Evolutionary conservation across 2,888 invertebrate genomes (phyloP).

Genomic region (Drosophila mulleri): DNA sequence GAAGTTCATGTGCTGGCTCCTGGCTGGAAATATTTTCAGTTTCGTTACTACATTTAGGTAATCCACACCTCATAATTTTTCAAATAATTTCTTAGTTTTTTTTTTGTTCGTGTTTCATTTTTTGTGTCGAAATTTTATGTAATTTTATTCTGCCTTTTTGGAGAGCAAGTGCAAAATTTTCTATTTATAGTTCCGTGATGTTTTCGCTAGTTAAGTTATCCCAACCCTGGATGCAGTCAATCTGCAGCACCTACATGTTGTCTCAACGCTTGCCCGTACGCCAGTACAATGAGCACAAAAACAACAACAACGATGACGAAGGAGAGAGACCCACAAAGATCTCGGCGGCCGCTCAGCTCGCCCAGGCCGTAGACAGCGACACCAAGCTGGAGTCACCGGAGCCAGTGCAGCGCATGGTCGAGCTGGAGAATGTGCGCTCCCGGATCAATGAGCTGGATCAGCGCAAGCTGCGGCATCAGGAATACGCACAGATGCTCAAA

Average conservation of each 20-base stretch:
- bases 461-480: conserved; percentile 26
- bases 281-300: neutral
- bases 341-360: conserved; percentile 40
- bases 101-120: neutral
- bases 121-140: conserved; percentile 10
- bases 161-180: neutral
- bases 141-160: neutral
- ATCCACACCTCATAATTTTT: neutral
- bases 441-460: conserved; percentile 49
- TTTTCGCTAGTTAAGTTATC: neutral
- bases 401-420: conserved; percentile 22
- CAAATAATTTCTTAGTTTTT: neutral
- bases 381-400: conserved; percentile 29
- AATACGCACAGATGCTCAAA: conserved; percentile 26
- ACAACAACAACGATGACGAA: neutral
- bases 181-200: neutral
- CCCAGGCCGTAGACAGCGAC: neutral
- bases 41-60: neutral
- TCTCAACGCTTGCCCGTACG: neutral
- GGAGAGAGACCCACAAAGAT: neutral
- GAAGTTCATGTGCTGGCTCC: neutral
- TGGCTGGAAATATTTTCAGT: neutral
- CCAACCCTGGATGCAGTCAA: neutral
- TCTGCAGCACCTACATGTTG: neutral
- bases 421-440: conserved; percentile 18